These are phyloP conservation scores for Ariopsis seemanni DNA, from an alignment of 2,113 vertebrate genomes.

Conservation along the genomic window DNA sequence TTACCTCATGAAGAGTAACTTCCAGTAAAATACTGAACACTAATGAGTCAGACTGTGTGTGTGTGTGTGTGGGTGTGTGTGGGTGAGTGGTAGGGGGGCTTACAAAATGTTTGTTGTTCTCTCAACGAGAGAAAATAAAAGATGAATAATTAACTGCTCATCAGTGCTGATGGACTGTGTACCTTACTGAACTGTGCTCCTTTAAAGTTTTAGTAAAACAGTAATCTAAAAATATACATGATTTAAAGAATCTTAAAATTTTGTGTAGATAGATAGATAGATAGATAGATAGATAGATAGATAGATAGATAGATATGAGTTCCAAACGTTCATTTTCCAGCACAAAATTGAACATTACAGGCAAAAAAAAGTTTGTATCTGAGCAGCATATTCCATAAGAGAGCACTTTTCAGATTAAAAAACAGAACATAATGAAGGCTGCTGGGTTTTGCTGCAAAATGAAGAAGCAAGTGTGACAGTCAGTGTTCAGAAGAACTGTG, in stretches of 20 bases:
- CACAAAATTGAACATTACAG: too few species aligned
- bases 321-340: too few species aligned
- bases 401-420: too few species aligned
- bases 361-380: too few species aligned
- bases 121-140: conserved; percentile 9
- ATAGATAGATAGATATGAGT: not conserved
- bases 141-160: conserved; percentile 3
- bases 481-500: too few species aligned
- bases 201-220: not conserved
- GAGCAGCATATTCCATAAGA: too few species aligned
- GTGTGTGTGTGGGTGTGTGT: not conserved
- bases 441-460: too few species aligned
- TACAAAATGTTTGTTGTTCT: conserved; percentile 24
- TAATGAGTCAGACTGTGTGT: not conserved
- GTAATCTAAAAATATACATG: not conserved
- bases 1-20: not conserved
- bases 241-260: not conserved
- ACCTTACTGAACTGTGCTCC: not conserved
- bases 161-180: not conserved
- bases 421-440: too few species aligned
- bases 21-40: conserved; percentile 1
- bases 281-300: too few species aligned
- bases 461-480: too few species aligned
- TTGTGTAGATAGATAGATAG: not conserved
- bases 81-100: not conserved